phyloP scores from a whole-genome alignment of 2,797 vertebrate genomes.

The Hippocampus kuda region DNA sequence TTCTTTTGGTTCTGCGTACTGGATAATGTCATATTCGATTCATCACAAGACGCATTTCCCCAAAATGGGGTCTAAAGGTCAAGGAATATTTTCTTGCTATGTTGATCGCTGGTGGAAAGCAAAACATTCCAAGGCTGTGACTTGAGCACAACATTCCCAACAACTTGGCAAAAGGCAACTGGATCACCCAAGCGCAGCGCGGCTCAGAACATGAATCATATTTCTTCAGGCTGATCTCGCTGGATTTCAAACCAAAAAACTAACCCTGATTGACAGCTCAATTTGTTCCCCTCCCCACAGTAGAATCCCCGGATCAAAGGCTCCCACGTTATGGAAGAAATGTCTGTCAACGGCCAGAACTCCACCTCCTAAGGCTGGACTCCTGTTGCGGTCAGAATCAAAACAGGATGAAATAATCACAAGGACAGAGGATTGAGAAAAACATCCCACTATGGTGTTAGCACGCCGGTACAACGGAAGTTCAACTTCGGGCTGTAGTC shows the following conservation, averaged over 20 bases:
- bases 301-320: constrained; percentile 77
- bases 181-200: background rate
- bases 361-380: constrained; percentile 71
- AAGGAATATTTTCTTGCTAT: background rate
- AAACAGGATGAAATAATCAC: constrained; percentile 8
- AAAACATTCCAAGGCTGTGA: background rate
- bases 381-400: constrained; percentile 55
- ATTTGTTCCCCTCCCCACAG: constrained; percentile 72
- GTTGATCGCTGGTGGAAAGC: background rate
- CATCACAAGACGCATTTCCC: background rate
- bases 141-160: background rate
- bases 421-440: background rate
- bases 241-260: background rate
- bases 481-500: background rate
- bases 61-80: background rate
- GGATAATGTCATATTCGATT: background rate
- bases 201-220: background rate
- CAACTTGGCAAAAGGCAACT: background rate
- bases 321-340: constrained; percentile 81
- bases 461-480: background rate
- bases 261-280: constrained; percentile 78
- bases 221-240: background rate
- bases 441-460: background rate
- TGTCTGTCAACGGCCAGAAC: constrained; percentile 75
- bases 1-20: background rate